Percentiles rank a stretch among this genome's conserved stretches.
These are phyloP conservation scores for Tamandua tetradactyla DNA, from an alignment of 2,797 vertebrate genomes.

Conservation along the genomic window DNA sequence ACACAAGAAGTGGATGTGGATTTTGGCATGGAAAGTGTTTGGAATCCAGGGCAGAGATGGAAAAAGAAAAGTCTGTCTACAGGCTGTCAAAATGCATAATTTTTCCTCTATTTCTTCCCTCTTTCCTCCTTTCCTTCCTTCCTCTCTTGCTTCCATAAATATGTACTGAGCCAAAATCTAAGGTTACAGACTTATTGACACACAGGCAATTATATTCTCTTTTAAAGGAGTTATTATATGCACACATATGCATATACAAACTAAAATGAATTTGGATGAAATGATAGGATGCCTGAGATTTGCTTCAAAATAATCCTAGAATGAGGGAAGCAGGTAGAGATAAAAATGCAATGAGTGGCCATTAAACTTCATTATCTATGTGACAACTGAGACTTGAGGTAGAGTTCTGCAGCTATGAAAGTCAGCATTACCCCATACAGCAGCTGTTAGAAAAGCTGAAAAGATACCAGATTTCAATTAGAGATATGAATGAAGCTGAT, in stretches of 20 bases:
- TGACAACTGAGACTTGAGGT: no score
- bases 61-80: not conserved
- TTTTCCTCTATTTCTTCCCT: not conserved
- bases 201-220: not conserved
- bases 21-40: not conserved
- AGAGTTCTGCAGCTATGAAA: no score
- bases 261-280: slow-evolving; percentile 20
- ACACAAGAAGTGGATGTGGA: not conserved
- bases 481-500: no score
- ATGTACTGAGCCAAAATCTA: not conserved
- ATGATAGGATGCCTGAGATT: not conserved
- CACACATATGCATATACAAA: not conserved
- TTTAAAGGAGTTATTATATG: not conserved
- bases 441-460: no score
- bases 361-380: no score
- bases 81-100: not conserved
- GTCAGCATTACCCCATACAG: no score
- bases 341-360: not conserved
- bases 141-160: not conserved
- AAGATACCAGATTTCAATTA: no score
- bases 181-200: not conserved
- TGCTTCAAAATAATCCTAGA: slow-evolving; percentile 16
- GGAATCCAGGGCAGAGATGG: not conserved
- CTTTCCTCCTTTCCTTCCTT: not conserved
- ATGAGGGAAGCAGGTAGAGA: not conserved